Percentiles rank a stretch among this genome's conserved stretches.
Evolutionary conservation across 1,140 invertebrate genomes (phyloP).

Genomic region (Ctenoplectra terminalis): DNA sequence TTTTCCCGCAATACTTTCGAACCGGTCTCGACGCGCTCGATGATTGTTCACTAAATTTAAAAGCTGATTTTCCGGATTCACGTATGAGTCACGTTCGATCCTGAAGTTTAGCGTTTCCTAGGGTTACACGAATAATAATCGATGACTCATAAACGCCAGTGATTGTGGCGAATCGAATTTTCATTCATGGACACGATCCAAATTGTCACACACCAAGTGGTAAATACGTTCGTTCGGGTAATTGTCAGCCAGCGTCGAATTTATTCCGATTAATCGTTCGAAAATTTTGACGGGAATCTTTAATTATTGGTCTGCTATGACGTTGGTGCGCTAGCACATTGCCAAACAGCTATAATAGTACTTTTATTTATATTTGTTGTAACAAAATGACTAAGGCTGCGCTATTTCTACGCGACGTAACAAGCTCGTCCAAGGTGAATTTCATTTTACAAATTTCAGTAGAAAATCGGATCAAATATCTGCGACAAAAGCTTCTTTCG

Average conservation of each 20-base stretch:
- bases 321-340: background rate
- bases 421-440: conserved; percentile 24
- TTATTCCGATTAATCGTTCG: conserved; percentile 8
- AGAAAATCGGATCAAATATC: too few relatives aligned
- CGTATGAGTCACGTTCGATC: conserved; percentile 33
- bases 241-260: conserved; percentile 32
- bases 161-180: background rate
- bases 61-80: background rate
- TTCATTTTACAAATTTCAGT: background rate
- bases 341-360: conserved; percentile 32
- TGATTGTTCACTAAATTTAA: conserved; percentile 52
- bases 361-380: conserved; percentile 43
- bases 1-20: conserved; percentile 5
- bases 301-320: conserved; percentile 16
- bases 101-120: conserved; percentile 5
- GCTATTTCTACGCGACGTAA: conserved; percentile 42
- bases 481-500: background rate
- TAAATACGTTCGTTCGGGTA: background rate
- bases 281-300: conserved; percentile 3
- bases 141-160: conserved; percentile 37
- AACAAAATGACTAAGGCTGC: conserved; percentile 24
- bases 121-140: conserved; percentile 5
- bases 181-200: conserved; percentile 52
- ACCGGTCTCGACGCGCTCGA: background rate
- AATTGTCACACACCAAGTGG: background rate